Evolutionary conservation across 2,888 invertebrate genomes (phyloP).

Genomic region (Aethes cnicana): DNA sequence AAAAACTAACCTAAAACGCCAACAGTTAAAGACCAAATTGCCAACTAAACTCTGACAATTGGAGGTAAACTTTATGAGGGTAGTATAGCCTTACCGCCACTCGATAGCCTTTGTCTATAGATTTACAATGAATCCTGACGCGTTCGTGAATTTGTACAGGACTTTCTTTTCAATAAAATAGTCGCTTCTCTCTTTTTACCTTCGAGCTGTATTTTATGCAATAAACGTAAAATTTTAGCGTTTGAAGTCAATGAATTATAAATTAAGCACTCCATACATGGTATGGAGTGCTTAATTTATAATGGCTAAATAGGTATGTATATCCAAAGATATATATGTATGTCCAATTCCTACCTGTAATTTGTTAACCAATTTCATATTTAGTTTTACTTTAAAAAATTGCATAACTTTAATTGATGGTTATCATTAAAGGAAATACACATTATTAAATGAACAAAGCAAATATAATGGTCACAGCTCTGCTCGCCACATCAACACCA

Average conservation of each 20-base stretch:
- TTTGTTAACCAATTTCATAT: no score
- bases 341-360: no score
- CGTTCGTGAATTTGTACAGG: slow-evolving; percentile 7
- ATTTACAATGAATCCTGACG: slow-evolving; percentile 35
- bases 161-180: neutral
- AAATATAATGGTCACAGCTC: no score
- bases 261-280: no score
- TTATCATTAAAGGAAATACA: no score
- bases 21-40: neutral
- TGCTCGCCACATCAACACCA: no score
- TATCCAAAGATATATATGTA: no score
- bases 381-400: no score
- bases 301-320: no score
- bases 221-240: neutral
- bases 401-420: no score
- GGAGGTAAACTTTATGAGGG: slow-evolving; percentile 39
- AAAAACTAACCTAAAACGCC: neutral
- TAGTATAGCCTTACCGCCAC: slow-evolving; percentile 48
- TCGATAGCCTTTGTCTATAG: slow-evolving; percentile 41
- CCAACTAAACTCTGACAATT: neutral
- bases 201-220: neutral
- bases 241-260: neutral
- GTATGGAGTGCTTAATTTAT: no score
- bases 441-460: no score
- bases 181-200: neutral